Percentiles rank a stretch among this genome's conserved stretches.
phyloP scores from a whole-genome alignment of 2,113 vertebrate genomes.

The Oreocharis arfaki region DNA sequence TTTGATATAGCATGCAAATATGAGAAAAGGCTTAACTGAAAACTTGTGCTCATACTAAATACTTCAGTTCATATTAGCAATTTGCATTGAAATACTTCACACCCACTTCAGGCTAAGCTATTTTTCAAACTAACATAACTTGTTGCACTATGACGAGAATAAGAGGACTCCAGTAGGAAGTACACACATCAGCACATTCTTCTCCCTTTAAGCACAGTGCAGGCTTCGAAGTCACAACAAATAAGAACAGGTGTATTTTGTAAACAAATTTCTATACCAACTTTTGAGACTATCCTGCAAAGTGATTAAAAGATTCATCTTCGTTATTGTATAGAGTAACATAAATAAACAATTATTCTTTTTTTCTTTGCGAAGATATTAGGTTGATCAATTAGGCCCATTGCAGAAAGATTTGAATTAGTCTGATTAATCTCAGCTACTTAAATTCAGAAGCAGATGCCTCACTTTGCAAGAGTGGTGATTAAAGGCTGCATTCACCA shows the following conservation, averaged over 20 bases:
- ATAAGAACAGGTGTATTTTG: conserved; percentile 9
- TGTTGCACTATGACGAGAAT: neutral
- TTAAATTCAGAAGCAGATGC: conserved; percentile 64
- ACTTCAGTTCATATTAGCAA: neutral
- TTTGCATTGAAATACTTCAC: neutral
- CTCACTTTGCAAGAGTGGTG: conserved; percentile 29
- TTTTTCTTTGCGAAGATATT: neutral
- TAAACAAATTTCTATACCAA: neutral
- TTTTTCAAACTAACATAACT: neutral
- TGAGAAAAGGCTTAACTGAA: neutral
- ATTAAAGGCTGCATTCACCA: conserved; percentile 53
- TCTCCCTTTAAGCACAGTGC: neutral
- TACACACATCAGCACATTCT: neutral
- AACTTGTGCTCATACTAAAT: neutral
- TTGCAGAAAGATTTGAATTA: conserved; percentile 41
- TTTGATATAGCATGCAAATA: neutral
- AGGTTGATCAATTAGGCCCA: conserved; percentile 28
- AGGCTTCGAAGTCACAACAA: neutral
- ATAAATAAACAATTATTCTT: neutral
- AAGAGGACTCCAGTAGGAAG: neutral
- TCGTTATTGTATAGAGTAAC: neutral
- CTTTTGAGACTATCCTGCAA: neutral
- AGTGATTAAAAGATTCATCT: conserved; percentile 4
- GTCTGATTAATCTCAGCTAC: conserved; percentile 60
- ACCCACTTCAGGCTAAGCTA: neutral